Percentiles rank a stretch among this genome's conserved stretches.
phyloP scores from a whole-genome alignment of 2,888 invertebrate genomes.

The Diachrysia chrysitis region DNA sequence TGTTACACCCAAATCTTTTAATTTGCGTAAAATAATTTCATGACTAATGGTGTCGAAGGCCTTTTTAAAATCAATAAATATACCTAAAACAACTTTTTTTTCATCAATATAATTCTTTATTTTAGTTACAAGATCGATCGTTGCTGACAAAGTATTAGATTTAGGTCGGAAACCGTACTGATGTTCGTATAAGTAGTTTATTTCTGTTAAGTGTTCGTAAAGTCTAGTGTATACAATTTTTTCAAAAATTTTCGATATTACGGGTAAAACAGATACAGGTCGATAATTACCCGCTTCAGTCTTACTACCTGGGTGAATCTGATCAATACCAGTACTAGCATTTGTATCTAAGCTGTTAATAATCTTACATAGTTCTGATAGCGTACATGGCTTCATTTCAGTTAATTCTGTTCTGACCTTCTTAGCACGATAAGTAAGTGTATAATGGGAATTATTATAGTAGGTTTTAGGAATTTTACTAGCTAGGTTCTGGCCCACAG shows the following conservation, averaged over 20 bases:
- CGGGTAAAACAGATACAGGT: neutral
- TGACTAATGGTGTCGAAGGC: no score
- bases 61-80: no score
- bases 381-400: neutral
- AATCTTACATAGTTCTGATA: neutral
- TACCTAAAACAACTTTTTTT: no score
- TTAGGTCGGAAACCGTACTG: conserved; percentile 7
- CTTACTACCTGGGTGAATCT: conserved; percentile 1
- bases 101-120: conserved; percentile 3
- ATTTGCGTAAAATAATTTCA: no score
- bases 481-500: no score
- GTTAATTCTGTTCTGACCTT: neutral
- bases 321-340: neutral
- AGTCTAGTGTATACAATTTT: neutral
- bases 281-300: conserved; percentile 2
- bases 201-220: conserved; percentile 1
- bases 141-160: conserved; percentile 3
- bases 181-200: conserved; percentile 3
- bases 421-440: neutral
- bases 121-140: conserved; percentile 2
- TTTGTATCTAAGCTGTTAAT: neutral
- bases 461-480: no score
- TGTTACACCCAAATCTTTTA: no score
- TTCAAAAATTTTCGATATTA: neutral
- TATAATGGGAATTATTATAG: no score